Evolutionary conservation across 1,140 invertebrate species (phyloP).

Genomic region (Drosophila parabipectinata): DNA sequence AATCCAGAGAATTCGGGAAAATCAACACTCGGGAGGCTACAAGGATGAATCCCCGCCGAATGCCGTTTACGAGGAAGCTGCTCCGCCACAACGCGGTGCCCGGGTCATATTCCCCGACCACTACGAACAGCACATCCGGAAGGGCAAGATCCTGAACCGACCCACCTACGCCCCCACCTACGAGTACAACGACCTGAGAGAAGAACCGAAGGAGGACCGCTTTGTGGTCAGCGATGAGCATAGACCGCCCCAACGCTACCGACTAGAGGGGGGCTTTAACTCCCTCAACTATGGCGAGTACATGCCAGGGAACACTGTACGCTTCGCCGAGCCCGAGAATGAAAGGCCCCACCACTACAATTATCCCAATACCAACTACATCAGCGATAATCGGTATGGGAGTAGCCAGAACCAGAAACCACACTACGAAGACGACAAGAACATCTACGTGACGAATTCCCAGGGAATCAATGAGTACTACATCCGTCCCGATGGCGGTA

Average conservation of each 20-base stretch:
- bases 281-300: constrained; percentile 62
- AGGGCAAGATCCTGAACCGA: constrained; percentile 67
- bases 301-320: constrained; percentile 46
- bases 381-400: constrained; percentile 68
- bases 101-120: constrained; percentile 71
- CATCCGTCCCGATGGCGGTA: constrained; percentile 72
- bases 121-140: constrained; percentile 65
- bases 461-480: constrained; percentile 79
- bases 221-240: constrained; percentile 65
- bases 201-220: constrained; percentile 53
- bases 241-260: constrained; percentile 43
- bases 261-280: constrained; percentile 41
- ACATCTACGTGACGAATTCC: constrained; percentile 81
- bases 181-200: constrained; percentile 42
- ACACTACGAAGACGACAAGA: constrained; percentile 66
- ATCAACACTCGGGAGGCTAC: not conserved
- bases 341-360: constrained; percentile 37
- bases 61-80: constrained; percentile 60
- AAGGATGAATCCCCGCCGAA: constrained; percentile 37
- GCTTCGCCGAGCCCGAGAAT: constrained; percentile 30
- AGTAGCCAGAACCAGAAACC: constrained; percentile 58
- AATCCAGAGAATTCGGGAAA: not conserved
- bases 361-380: constrained; percentile 71
- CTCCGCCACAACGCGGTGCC: constrained; percentile 65
- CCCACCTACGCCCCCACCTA: constrained; percentile 73